phyloP scores from a whole-genome alignment of 2,113 vertebrate genomes.

The Egretta garzetta region DNA sequence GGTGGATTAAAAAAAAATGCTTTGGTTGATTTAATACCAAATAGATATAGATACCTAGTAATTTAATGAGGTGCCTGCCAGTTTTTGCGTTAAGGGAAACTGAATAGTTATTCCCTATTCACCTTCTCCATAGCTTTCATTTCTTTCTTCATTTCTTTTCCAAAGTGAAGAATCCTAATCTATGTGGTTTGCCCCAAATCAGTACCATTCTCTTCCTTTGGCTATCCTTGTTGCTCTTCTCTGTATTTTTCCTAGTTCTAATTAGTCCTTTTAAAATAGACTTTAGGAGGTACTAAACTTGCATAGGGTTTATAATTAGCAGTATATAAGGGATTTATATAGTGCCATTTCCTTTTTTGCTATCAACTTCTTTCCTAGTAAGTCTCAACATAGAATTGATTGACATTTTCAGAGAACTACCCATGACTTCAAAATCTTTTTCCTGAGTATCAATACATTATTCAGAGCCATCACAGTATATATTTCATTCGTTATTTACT shows the following conservation, averaged over 20 bases:
- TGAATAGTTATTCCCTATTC: background rate
- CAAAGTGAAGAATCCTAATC: background rate
- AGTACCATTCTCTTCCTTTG: background rate
- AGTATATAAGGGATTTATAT: background rate
- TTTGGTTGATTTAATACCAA: background rate
- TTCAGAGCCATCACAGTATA: background rate
- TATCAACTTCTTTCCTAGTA: background rate
- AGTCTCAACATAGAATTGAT: background rate
- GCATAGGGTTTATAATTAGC: background rate
- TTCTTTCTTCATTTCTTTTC: background rate
- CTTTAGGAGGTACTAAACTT: background rate
- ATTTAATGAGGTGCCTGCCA: background rate
- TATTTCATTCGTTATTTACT: background rate
- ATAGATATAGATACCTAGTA: background rate
- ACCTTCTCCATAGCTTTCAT: background rate
- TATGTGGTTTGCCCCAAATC: background rate
- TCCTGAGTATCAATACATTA: background rate
- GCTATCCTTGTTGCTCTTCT: background rate
- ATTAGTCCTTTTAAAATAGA: background rate
- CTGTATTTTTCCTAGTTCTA: background rate
- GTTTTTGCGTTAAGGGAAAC: background rate
- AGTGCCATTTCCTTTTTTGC: background rate
- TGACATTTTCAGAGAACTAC: background rate
- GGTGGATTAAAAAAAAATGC: background rate
- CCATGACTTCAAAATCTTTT: background rate